Conservation (phyloP, 2,888 invertebrate genomes). For the Anthophora plumipes region DNA sequence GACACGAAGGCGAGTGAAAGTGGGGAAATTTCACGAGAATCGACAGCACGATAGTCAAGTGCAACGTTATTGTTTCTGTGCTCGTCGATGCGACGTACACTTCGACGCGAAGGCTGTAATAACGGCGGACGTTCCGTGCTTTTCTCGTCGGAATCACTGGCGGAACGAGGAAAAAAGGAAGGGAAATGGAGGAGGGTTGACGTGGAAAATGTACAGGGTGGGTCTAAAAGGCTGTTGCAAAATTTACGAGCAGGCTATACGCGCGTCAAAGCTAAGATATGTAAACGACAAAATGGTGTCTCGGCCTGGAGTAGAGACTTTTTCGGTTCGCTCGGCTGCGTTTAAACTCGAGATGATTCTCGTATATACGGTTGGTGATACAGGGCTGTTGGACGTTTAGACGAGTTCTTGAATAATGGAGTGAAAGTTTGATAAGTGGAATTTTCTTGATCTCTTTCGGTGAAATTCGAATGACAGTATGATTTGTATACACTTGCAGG, state of each 20-base stretch:
- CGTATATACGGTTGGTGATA: neutral
- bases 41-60: constrained; percentile 13
- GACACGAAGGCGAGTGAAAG: neutral
- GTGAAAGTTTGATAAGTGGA: neutral
- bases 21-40: constrained; percentile 23
- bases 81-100: neutral
- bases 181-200: neutral
- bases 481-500: no score
- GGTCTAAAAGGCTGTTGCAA: neutral
- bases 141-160: constrained; percentile 33
- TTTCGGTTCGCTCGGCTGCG: neutral
- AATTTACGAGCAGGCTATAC: neutral
- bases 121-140: constrained; percentile 37
- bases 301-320: neutral
- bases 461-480: neutral
- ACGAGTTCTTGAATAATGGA: neutral
- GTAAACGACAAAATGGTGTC: constrained; percentile 14
- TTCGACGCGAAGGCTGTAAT: constrained; percentile 40
- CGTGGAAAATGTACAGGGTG: constrained; percentile 2
- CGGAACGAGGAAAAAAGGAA: constrained; percentile 4
- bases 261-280: constrained; percentile 4
- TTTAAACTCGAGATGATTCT: neutral
- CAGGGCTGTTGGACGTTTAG: neutral
- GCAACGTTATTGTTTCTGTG: constrained; percentile 23
- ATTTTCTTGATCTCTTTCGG: neutral